Conservation (phyloP, 2,113 vertebrate species). For the Turdus rufiventris region DNA sequence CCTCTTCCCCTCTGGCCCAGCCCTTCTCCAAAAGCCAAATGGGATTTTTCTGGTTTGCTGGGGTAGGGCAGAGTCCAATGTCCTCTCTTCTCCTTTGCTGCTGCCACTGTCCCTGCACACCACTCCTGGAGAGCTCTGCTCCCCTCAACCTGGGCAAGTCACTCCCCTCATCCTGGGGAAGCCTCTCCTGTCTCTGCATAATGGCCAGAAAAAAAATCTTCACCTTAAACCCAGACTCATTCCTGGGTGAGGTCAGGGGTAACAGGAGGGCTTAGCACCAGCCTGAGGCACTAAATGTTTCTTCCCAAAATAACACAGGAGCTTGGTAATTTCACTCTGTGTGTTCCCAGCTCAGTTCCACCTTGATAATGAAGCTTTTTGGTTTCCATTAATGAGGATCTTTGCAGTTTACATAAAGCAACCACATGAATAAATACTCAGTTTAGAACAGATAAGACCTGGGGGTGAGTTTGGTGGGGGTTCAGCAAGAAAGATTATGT, state of each 20-base stretch:
- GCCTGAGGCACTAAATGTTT: not conserved
- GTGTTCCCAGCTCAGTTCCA: not conserved
- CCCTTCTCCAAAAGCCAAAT: not conserved
- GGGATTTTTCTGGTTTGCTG: not conserved
- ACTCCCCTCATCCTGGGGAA: not conserved
- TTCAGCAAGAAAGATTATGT: not conserved
- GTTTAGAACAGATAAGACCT: slow-evolving; percentile 23
- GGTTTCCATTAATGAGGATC: slow-evolving; percentile 15
- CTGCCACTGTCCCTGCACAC: not conserved
- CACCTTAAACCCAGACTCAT: not conserved
- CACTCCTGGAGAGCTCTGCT: not conserved
- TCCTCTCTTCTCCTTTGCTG: not conserved
- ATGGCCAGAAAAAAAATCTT: not conserved
- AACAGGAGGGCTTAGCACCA: not conserved
- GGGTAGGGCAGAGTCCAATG: fast-evolving
- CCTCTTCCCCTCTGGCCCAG: not conserved
- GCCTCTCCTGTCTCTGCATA: not conserved
- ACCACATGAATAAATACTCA: slow-evolving; percentile 19
- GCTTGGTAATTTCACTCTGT: not conserved
- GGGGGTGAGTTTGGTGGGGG: slow-evolving; percentile 12
- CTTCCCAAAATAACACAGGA: not conserved
- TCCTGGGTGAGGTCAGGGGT: not conserved
- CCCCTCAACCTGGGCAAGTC: not conserved
- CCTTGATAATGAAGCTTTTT: not conserved
- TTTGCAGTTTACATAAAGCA: slow-evolving; percentile 40